These are phyloP conservation scores for Centroberyx gerrardi DNA, from an alignment of 2,797 vertebrate genomes.

Conservation along the genomic window DNA sequence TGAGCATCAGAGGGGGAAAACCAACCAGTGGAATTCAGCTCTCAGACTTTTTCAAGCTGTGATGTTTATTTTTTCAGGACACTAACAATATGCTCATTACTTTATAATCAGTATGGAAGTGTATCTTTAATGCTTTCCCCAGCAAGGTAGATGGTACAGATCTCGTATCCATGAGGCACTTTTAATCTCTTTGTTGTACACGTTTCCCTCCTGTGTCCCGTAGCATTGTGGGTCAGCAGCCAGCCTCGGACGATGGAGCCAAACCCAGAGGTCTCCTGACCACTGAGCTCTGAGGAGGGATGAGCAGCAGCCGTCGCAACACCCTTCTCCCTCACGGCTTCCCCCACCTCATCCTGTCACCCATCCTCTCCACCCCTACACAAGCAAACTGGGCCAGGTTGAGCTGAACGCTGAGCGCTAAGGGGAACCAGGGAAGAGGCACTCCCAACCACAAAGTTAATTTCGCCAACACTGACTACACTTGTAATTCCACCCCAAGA, in stretches of 20 bases:
- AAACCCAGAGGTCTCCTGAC: conserved; percentile 92
- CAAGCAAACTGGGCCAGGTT: neutral
- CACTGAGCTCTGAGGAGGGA: conserved; percentile 92
- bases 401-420: conserved; percentile 3
- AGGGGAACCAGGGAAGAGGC: conserved; percentile 40
- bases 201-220: neutral
- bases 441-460: neutral
- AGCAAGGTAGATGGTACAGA: too few species aligned
- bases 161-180: too few species aligned
- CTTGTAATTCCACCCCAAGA: too few species aligned
- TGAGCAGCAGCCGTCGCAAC: conserved; percentile 6
- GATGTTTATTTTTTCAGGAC: too few species aligned
- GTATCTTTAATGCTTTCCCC: too few species aligned
- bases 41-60: too few species aligned
- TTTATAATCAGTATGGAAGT: too few species aligned
- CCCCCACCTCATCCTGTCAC: neutral
- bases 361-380: conserved; percentile 10
- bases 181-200: neutral
- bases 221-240: conserved; percentile 76
- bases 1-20: too few species aligned
- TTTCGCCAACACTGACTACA: neutral
- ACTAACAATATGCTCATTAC: too few species aligned
- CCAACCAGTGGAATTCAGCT: too few species aligned
- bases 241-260: conserved; percentile 81
- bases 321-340: neutral